Evolutionary conservation across 2,113 vertebrate genomes (phyloP), one percentile per base, ranked within the genome.

Genomic region (Sterna hirundo): DNA sequence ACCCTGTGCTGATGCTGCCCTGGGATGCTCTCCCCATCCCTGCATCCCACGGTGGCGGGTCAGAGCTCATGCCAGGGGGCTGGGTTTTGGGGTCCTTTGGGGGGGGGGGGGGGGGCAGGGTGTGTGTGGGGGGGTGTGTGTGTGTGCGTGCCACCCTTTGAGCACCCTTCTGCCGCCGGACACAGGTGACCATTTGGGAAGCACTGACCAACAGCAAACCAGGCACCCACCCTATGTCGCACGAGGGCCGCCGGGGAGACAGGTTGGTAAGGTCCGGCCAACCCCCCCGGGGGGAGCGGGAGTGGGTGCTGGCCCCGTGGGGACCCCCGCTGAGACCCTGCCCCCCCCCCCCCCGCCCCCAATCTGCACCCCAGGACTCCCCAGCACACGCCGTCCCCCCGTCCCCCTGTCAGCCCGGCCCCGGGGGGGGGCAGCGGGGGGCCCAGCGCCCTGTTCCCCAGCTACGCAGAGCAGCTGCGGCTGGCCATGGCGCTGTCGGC

Each of bases 181-280:
- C 44, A 0, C 94, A 99, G 99, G 99, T 99, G 89, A 99, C 99
- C 71, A 99, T 99, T 96, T 99, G 99, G 99, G 99, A 99, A 96
- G 99, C 99, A 0, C 97, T 99, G 97, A 99, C 99, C 94, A 99
- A 99, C 96, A 99, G 99, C 98, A 99, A 99, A 90, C 99, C 99
- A 1, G 99, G 99, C 95, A 98, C 98, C 9, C 99, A 98, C 96
- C 98, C 98, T 32, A 97, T 98, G 95, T 98, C 99, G 65, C 98
- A 97, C 55, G 99, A 99, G 89, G 97, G 98, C 13, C 98, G 98
- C 91, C 99, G 97, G 30, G 96, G 98, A 93, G 99, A 99, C 98
- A 99, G 99, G 99, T 99, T 93, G 97, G 98, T 97, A 93, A 88
- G 87, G 94, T 69, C 84, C 1, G 19, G 93, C 57, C 86, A 66